Percentiles rank a stretch among this genome's conserved stretches.
These are phyloP conservation scores for Melanotus villosus DNA, from an alignment of 2,888 invertebrate genomes.

Conservation along the genomic window DNA sequence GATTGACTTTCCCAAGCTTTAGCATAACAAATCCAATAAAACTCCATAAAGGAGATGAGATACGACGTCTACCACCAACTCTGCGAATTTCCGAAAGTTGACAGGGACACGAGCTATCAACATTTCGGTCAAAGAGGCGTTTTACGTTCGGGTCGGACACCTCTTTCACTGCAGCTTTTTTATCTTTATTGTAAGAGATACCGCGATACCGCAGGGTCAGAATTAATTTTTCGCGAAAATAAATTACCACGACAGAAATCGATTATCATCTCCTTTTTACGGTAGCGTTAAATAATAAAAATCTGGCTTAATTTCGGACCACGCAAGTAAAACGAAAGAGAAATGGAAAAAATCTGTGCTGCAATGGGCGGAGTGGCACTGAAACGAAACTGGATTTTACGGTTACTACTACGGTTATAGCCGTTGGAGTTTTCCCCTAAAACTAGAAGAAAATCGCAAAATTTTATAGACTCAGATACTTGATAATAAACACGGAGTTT, in stretches of 20 bases:
- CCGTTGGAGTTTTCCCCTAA: slow-evolving; percentile 7
- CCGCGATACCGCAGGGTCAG: not conserved
- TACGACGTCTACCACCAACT: slow-evolving; percentile 14
- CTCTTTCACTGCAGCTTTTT: not conserved
- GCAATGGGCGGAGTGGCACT: not conserved
- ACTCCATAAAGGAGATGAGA: slow-evolving; percentile 25
- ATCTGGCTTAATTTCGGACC: slow-evolving; percentile 2
- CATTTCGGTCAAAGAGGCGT: not conserved
- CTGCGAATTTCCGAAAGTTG: slow-evolving; percentile 7
- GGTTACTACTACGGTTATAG: slow-evolving; percentile 14
- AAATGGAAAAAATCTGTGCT: not conserved
- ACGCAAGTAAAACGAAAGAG: not conserved
- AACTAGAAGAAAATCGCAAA: slow-evolving; percentile 21
- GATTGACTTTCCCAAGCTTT: slow-evolving; percentile 15
- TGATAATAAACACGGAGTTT: slow-evolving; percentile 11
- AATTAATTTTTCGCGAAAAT: not conserved
- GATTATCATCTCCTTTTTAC: not conserved
- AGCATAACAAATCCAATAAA: slow-evolving; percentile 30
- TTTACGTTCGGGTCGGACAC: not conserved
- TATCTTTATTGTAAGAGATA: too few species aligned
- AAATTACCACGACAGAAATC: not conserved
- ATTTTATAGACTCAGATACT: slow-evolving; percentile 3
- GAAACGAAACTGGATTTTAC: slow-evolving; percentile 8
- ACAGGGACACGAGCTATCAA: slow-evolving; percentile 16
- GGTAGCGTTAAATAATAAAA: not conserved